Percentiles rank a stretch among this genome's conserved stretches.
phyloP scores from a whole-genome alignment of 2,888 invertebrate species.

The Eubasilissa splendida region DNA sequence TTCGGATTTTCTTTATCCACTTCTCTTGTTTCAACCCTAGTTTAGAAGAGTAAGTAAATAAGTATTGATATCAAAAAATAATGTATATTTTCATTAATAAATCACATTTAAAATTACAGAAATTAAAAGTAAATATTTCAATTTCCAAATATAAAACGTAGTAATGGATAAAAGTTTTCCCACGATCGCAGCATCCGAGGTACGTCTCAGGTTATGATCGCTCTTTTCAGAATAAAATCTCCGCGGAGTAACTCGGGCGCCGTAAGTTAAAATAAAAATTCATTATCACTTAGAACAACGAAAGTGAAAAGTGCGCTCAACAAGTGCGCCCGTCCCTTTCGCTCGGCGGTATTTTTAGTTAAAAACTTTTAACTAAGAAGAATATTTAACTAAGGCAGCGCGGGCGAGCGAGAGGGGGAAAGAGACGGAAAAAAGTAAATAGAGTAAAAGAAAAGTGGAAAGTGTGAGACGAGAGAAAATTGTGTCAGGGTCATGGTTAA shows the following conservation, averaged over 20 bases:
- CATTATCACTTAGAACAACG: slow-evolving; percentile 56
- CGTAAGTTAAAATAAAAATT: slow-evolving; percentile 57
- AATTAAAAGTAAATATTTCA: no score
- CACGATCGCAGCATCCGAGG: background rate
- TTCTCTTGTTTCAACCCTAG: no score
- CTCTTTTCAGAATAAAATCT: slow-evolving; percentile 24
- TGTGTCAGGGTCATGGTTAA: slow-evolving; percentile 58
- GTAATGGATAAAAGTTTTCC: no score
- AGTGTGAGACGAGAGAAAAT: slow-evolving; percentile 48
- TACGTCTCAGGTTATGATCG: slow-evolving; percentile 4
- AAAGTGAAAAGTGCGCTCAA: slow-evolving; percentile 52
- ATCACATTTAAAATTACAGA: no score
- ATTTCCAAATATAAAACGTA: no score
- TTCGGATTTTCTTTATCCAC: no score
- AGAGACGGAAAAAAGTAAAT: slow-evolving; percentile 53
- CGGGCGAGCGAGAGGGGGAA: slow-evolving; percentile 39
- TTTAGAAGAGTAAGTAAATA: no score
- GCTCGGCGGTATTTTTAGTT: slow-evolving; percentile 56
- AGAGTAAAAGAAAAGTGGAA: slow-evolving; percentile 51
- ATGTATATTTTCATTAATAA: no score
- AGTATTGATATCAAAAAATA: no score
- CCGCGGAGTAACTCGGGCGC: background rate
- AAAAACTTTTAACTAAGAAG: slow-evolving; percentile 59
- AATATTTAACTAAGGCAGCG: slow-evolving; percentile 58
- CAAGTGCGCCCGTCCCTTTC: slow-evolving; percentile 54